Base-by-base conservation (phyloP, 53 echinoderm and acorn worm genomes). In the Echinometra lucunter region DNA sequence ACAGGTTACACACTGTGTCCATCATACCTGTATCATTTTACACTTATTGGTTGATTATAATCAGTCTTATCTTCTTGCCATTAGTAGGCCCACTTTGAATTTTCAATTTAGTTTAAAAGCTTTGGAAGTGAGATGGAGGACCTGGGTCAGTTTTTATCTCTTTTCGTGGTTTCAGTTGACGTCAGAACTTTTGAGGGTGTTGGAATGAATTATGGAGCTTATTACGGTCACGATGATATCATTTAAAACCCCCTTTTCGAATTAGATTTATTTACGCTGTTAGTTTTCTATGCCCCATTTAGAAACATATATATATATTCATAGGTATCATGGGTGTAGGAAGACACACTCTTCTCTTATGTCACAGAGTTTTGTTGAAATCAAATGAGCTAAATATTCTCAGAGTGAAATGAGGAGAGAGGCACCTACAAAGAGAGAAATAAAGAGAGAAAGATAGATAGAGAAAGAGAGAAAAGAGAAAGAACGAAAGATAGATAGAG, bases 71-170 rank as follows among this genome's bases (percentile, higher is more conserved):
- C 78, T 35, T 40, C 38, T 78, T 7, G 19, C 38, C 42, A 78
- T 38, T 18, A n/a, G n/a, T n/a, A n/a, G n/a, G n/a, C 6, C 17
- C 21, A 78, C 78, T 40, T 11, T 32, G 78, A 78, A 78, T 78
- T n/a, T 78, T 78, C 78, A 78, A 78, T 78, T 78, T 40, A 78
- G 78, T 78, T 78, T 78, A 78, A 78, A 78, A 78, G 78, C 78
- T 78, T 78, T 42, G 18, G 19, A 78, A 19, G 42, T 78, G 78
- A 78, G 78, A 6, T 38, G 42, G 78, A 78, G 42, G 42, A 78
- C 78, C 78, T 21, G 42, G 32, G 42, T 78, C 42, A 78, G 42
- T 32, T 78, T 78, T 75, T 13, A 10, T 18, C 40, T 40, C 32
- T 32, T 75, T 78, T 40, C 42, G 42, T 78, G 78, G 78, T 78